Base-by-base conservation (phyloP, 1,140 invertebrate genomes). In the Venustaconcha ellipsiformis region DNA sequence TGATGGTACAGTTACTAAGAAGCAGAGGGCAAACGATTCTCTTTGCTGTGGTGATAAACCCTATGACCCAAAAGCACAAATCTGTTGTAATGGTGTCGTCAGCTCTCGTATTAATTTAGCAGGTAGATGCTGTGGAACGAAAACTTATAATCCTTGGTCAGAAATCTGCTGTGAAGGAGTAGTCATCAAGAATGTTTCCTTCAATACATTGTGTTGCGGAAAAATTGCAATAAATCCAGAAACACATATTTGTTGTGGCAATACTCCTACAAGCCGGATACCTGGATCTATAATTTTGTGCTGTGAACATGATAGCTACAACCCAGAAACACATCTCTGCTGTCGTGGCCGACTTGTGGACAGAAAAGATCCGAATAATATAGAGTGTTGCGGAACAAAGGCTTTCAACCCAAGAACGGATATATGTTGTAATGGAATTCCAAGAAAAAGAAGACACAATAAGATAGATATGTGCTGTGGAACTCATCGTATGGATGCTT, bases 381-480 rank as follows among this genome's bases (percentile, higher is more conserved):
- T 63, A 63, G 55, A 72, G 59, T 72, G 70, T 26, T 72, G 70
- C 26, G 71, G 71, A 57, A 56, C 57, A 6, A 15, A 57, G 58
- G 57, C 71, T 15, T 17, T 66, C 18, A 62, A 72, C 37, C 66
- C 71, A 37, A 66, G 37, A 66, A 65, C 55, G 20, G 63, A 72
- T 55, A 72, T 72, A 20, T 72, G 71, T 30, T 72, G 71, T 57
- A n/a, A 72, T 26, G 63, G 56, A 65, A 65, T 23, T 57, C 63
- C 71, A 14, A 20, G 15, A 14, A 15, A 17, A 65, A 23, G 64
- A 56, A 66, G 26, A 23, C 58, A 72, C 30, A 64, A 57, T 14
- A 65, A 72, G n/a, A 57, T 56, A 23, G 57, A 62, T 15, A 72
- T 26, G 57, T 72, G 71, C 57, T 72, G 71, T 66, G 71, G 71